phyloP scores from a whole-genome alignment of 2,113 vertebrate species.

The Hyla sarda region DNA sequence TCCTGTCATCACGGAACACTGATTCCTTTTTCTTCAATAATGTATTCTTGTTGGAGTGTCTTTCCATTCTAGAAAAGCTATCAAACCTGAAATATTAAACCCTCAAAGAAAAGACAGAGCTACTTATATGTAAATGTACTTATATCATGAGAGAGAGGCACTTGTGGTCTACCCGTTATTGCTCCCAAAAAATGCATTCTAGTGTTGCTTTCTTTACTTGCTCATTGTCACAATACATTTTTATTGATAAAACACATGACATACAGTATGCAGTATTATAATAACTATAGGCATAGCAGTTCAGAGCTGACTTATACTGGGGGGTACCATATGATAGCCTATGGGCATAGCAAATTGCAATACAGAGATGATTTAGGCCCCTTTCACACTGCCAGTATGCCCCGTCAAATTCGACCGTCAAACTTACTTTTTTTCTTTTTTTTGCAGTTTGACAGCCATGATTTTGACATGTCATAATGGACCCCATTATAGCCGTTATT shows the following conservation, averaged over 20 bases:
- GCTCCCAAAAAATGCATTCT: not conserved
- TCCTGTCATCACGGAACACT: not conserved
- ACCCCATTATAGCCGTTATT: too few relatives aligned
- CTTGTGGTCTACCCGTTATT: not conserved
- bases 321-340: not conserved
- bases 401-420: too few relatives aligned
- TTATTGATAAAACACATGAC: not conserved
- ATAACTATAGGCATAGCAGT: not conserved
- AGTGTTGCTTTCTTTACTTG: not conserved
- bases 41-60: conserved; percentile 7
- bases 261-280: not conserved
- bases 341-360: not conserved
- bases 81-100: not conserved
- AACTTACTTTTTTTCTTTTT: too few relatives aligned
- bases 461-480: too few relatives aligned
- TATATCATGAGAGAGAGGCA: not conserved
- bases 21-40: not conserved
- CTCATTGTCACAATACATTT: not conserved
- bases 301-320: not conserved
- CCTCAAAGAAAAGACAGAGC: not conserved
- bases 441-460: too few relatives aligned
- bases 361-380: not conserved
- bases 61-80: not conserved
- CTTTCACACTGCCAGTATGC: too few relatives aligned
- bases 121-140: not conserved